Percentiles rank a stretch among this genome's conserved stretches.
Evolutionary conservation across 2,888 invertebrate genomes (phyloP).

Genomic region (Luperina testacea): DNA sequence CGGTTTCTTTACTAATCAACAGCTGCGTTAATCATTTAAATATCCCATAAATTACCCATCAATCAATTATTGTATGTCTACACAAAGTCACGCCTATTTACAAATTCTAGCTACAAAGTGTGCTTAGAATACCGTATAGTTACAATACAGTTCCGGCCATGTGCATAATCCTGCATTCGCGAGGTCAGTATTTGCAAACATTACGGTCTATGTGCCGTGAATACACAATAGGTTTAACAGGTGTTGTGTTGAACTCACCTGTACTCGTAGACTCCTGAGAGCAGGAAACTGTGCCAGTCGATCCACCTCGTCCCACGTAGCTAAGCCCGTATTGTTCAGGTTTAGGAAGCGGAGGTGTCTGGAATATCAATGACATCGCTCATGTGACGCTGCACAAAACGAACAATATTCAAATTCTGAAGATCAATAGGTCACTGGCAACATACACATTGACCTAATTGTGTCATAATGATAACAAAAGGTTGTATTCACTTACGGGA

Average conservation of each 20-base stretch:
- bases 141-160: constrained; percentile 70
- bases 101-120: constrained; percentile 47
- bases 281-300: constrained; percentile 95
- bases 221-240: constrained; percentile 59
- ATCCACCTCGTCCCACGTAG: constrained; percentile 97
- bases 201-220: constrained; percentile 47
- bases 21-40: constrained; percentile 26
- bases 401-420: constrained; percentile 68
- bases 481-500: constrained; percentile 84
- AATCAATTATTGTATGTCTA: constrained; percentile 34
- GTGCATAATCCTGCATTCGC: constrained; percentile 66
- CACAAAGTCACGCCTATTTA: constrained; percentile 46
- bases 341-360: constrained; percentile 94
- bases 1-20: constrained; percentile 17
- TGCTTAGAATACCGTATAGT: constrained; percentile 54
- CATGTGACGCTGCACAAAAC: constrained; percentile 61
- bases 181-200: constrained; percentile 71
- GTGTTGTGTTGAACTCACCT: constrained; percentile 86
- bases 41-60: constrained; percentile 22
- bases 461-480: constrained; percentile 43
- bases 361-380: constrained; percentile 76
- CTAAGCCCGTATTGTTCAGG: constrained; percentile 95
- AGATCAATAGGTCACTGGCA: constrained; percentile 83
- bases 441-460: constrained; percentile 71
- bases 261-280: constrained; percentile 95